Base-by-base conservation (phyloP, 2,797 vertebrate species). In the Esox lucius region DNA sequence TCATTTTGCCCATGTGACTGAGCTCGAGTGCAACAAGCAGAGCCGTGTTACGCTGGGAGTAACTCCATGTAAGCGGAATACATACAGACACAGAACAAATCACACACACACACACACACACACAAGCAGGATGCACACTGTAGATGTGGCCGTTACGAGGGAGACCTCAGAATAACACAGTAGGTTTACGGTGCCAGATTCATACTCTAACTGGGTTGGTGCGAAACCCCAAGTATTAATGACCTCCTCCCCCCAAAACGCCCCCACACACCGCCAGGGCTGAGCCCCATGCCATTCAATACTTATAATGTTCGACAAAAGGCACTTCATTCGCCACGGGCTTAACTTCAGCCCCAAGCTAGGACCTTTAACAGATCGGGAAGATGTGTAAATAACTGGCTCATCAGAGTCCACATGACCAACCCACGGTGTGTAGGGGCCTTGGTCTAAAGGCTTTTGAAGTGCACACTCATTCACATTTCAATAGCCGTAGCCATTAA, bases 81-180 rank as follows among this genome's bases (percentile, higher is more conserved):
- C 56, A 24, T 53, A 56, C 51, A 56, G 19, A 56, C 2, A 33
- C 53, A 56, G 5, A 59, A 19, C 51, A 16, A 16, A 16, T 16
- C 12, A 16, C 48, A 17, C 48, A n/a, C 49, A 53, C 53, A 42
- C 42, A 42, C 42, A 46, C 42, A 46, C 42, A 46, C 42, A 46
- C 42, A 46, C 69, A 48, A 79, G 85, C 72, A 31, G 66, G 19
- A 12, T 61, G 1, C 22, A 61, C 56, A 26, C 42, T 46, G 42
- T 46, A 72, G 88, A 84, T 86, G 86, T 89, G 89, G 86, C 89
- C 89, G 89, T 90, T 88, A 92, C 90, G 89, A 90, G 76, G 84
- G 78, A 80, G 74, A 85, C 79, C 75, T 74, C 79, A 71, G 82
- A 87, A 86, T 90, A 89, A 90, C 84, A 86, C 84, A 71, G 77